These are phyloP conservation scores for Liparis tanakae DNA, from an alignment of 2,797 vertebrate genomes.

Conservation along the genomic window DNA sequence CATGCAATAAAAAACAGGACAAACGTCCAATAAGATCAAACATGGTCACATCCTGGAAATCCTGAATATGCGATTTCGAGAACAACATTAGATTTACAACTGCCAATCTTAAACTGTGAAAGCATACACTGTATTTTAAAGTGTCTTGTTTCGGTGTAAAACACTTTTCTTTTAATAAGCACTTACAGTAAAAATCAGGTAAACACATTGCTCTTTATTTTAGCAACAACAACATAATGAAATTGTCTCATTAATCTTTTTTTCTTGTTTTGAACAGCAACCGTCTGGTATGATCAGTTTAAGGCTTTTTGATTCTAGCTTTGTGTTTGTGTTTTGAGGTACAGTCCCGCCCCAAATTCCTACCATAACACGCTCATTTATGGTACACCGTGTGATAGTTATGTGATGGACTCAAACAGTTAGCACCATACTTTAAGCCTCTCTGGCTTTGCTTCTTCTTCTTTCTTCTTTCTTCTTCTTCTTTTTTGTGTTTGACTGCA, in stretches of 20 bases:
- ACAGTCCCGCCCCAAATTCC: conserved; percentile 67
- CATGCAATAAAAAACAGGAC: background rate
- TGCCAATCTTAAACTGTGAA: background rate
- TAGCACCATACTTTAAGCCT: conserved; percentile 78
- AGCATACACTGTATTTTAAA: background rate
- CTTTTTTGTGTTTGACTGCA: conserved; percentile 46
- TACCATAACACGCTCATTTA: conserved; percentile 61
- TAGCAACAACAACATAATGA: conserved; percentile 78
- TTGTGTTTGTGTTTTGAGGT: conserved; percentile 76
- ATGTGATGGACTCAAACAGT: conserved; percentile 54
- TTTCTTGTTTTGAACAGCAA: conserved; percentile 76
- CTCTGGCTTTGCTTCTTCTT: conserved; percentile 29
- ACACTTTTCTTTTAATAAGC: background rate
- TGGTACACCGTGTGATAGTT: conserved; percentile 57
- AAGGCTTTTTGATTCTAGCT: conserved; percentile 82
- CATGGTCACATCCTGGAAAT: background rate
- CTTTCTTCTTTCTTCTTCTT: background rate
- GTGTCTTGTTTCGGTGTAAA: background rate
- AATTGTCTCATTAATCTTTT: conserved; percentile 54
- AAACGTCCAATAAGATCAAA: background rate
- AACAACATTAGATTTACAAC: background rate
- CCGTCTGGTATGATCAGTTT: conserved; percentile 81
- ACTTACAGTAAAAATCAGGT: conserved; percentile 62
- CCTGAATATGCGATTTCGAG: background rate
- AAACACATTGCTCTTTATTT: conserved; percentile 84